Conservation (phyloP, 2,888 invertebrate species). For the Ferdinandea cuprea region DNA sequence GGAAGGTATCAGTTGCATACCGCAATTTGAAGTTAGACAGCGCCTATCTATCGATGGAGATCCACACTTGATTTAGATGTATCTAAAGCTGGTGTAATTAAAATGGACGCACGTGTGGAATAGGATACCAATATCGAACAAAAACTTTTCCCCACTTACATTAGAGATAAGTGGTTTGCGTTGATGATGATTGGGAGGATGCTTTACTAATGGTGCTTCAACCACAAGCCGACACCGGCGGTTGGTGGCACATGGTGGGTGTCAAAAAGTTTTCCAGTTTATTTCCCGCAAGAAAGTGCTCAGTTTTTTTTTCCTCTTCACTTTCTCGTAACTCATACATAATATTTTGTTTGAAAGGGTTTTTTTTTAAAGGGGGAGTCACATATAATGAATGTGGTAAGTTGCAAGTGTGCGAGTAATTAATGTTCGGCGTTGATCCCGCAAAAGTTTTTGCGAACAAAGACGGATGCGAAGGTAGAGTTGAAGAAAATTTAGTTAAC, state of each 20-base stretch:
- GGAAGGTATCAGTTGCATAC: slow-evolving; percentile 16
- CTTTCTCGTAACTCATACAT: slow-evolving; percentile 38
- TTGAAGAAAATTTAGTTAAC: slow-evolving; percentile 32
- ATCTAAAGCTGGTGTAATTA: slow-evolving; percentile 44
- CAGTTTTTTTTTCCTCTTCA: slow-evolving; percentile 23
- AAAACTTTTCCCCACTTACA: slow-evolving; percentile 32
- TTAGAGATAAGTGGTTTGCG: slow-evolving; percentile 2
- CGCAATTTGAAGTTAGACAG: slow-evolving; percentile 22
- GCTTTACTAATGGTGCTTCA: slow-evolving; percentile 26
- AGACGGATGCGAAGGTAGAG: background rate
- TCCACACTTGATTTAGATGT: slow-evolving; percentile 28
- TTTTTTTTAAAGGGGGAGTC: slow-evolving; percentile 1
- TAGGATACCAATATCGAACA: slow-evolving; percentile 39
- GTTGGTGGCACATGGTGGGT: slow-evolving; percentile 54
- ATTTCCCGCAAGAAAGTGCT: slow-evolving; percentile 52
- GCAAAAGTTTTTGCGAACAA: slow-evolving; percentile 23
- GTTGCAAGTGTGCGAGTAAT: slow-evolving; percentile 61
- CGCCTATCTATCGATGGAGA: slow-evolving; percentile 25
- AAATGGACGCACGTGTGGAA: slow-evolving; percentile 52
- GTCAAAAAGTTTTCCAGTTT: slow-evolving; percentile 64
- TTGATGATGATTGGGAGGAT: slow-evolving; percentile 15
- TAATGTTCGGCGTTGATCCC: slow-evolving; percentile 59
- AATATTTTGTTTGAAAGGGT: slow-evolving; percentile 58
- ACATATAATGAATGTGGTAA: slow-evolving; percentile 55
- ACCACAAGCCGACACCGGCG: slow-evolving; percentile 21